Conservation (phyloP, 2,797 vertebrate species). For the Salarias fasciatus region DNA sequence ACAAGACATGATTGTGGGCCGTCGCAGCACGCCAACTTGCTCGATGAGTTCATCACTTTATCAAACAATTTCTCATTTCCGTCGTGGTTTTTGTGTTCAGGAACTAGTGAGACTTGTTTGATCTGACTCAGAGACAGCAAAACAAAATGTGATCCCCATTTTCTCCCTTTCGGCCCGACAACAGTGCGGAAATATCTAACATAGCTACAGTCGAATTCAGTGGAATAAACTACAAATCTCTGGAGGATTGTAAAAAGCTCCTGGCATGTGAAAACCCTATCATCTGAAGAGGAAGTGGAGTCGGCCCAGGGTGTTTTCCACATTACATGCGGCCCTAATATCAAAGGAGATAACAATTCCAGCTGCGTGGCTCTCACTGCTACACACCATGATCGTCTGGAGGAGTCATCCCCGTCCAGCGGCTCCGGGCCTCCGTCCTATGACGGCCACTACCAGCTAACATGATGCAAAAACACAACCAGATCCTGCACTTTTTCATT, state of each 20-base stretch:
- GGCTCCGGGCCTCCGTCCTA: constrained; percentile 18
- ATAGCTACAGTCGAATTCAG: constrained; percentile 72
- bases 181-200: constrained; percentile 67
- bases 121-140: constrained; percentile 34
- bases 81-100: too few relatives aligned
- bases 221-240: constrained; percentile 74
- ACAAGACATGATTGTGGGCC: constrained; percentile 28
- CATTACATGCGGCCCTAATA: constrained; percentile 79
- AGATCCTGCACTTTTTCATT: background rate
- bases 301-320: constrained; percentile 79
- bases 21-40: constrained; percentile 23
- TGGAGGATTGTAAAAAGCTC: constrained; percentile 75
- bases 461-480: constrained; percentile 33
- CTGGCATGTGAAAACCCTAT: constrained; percentile 76
- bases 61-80: constrained; percentile 40
- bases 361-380: constrained; percentile 77
- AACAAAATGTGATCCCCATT: constrained; percentile 48
- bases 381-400: constrained; percentile 79
- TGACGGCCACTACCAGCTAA: constrained; percentile 12
- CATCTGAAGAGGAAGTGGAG: constrained; percentile 78
- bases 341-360: constrained; percentile 85
- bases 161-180: constrained; percentile 30
- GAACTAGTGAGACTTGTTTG: constrained; percentile 2
- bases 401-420: constrained; percentile 69
- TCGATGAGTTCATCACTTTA: constrained; percentile 41